Evolutionary conservation across 2,888 invertebrate genomes (phyloP), one percentile per base, ranked within the genome.

Genomic region (Lagria hirta): DNA sequence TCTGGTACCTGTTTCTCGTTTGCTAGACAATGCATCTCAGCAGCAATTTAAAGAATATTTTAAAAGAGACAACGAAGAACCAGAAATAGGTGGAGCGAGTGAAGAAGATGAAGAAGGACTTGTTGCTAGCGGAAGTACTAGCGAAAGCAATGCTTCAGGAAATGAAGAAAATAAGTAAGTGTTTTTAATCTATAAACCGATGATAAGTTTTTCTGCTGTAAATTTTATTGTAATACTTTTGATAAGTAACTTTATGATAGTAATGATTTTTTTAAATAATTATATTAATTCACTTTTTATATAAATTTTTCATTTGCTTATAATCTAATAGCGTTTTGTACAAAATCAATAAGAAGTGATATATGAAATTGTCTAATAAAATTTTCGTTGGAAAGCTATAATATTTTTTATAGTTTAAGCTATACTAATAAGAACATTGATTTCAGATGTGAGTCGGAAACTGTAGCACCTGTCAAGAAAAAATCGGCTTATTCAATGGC

Each of bases 401-500:
- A n/a, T n/a, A n/a, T n/a, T n/a, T n/a, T n/a, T n/a, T n/a, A n/a
- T n/a, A n/a, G n/a, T n/a, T n/a, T n/a, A n/a, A n/a, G n/a, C n/a
- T n/a, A n/a, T n/a, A n/a, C n/a, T n/a, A n/a, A n/a, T n/a, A n/a
- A n/a, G n/a, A n/a, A n/a, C n/a, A n/a, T 29, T 32, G 18, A 8
- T 4, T 12, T n/a, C 72, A 83, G 83, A 62, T 85, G 85, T 0
- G 85, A 86, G 64, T 79, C 81, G 0, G 81, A 83, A 46, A 76
- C 77, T 35, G 47, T 61, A 23, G 71, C 73, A 0, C 73, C 73
- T 1, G 77, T 77, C 17, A 93, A 93, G 72, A 93, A 93, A 72
- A 89, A 92, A 61, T 95, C 94, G 7, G 96, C 96, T 0, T 97
- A 97, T 70, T 94, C 94, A 30, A 79, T 93, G 63, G 95, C 95